phyloP scores from a whole-genome alignment of 2,113 vertebrate species.

The Montifringilla adamsi region DNA sequence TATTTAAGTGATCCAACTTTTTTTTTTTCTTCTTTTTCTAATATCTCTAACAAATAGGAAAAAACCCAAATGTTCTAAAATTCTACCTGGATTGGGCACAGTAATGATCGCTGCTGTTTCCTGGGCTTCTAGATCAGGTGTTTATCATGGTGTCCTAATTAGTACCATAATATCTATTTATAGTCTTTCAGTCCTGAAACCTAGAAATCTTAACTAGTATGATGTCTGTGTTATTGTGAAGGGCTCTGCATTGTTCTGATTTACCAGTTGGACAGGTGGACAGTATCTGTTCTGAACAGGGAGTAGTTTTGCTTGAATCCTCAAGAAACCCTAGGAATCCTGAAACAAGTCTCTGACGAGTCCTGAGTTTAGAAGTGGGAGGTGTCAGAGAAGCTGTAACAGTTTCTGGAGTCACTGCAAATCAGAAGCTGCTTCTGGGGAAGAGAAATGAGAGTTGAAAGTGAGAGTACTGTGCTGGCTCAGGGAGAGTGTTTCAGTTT shows the following conservation, averaged over 20 bases:
- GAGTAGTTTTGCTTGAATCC: not conserved
- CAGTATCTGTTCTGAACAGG: not conserved
- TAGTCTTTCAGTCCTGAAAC: not conserved
- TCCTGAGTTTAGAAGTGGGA: not conserved
- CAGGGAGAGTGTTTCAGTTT: not conserved
- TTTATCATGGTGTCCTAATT: not conserved
- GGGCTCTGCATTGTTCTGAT: not conserved
- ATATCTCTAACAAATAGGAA: not conserved
- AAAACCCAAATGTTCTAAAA: not conserved
- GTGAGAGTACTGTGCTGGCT: not conserved
- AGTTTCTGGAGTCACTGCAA: not conserved
- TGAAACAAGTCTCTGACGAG: not conserved
- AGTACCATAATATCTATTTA: not conserved
- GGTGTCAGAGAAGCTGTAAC: not conserved
- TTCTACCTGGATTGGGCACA: not conserved
- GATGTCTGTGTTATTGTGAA: not conserved
- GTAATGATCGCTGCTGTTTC: not conserved
- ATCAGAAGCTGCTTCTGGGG: not conserved
- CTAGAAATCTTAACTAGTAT: not conserved
- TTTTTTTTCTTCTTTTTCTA: no score
- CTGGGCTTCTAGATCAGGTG: not conserved
- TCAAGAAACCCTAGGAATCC: not conserved
- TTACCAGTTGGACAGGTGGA: not conserved
- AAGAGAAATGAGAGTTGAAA: not conserved
- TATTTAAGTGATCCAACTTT: not conserved